Base-by-base conservation (phyloP, 2,888 invertebrate species). In the Chloromyia formosa region DNA sequence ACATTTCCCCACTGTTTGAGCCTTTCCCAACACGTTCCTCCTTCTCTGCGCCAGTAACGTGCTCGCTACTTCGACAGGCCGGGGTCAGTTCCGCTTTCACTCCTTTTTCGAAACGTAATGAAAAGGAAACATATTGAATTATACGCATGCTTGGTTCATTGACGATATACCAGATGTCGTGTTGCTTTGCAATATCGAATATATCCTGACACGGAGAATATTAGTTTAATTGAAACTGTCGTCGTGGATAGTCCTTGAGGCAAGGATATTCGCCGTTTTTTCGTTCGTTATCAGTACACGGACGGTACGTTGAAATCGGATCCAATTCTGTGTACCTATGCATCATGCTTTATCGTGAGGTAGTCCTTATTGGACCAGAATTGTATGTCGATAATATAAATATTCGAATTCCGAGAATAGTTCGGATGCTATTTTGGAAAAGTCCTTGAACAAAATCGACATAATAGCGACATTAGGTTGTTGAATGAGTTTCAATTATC, bases 181-280 rank as follows among this genome's bases (percentile, higher is more conserved):
- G 58, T 56, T 71, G 58, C 58, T 56, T 71, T 58, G 53, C 71
- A 58, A 71, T 66, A 45, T 23, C 45, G 22, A 12, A 66, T 35
- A 35, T 71, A 56, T 71, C 71, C 58, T 56, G 16, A 58, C 27
- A 66, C 66, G 42, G 45, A n/a, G 49, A 22, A 66, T 66, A 66
- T 71, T 71, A 71, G 71, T 71, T 71, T 42, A 56, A 71, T 71
- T 56, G 56, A 71, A 71, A 71, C 58, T 56, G 71, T 71, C 71
- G 71, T 71, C 71, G 71, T 40, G 71, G 56, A 40, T 56, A 71
- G 71, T 71, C 40, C 27, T 66, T 66, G 49, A 45, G 12, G 45
- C 5, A 10, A 16, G 22, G 20, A 3, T 18, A 20, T 0, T 56
- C 18, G 18, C 3, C 56, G 56, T 10, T 56, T n/a, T 56, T 10